Evolutionary conservation across 2,797 vertebrate species (phyloP).

Genomic region (Tragopan temminckii): DNA sequence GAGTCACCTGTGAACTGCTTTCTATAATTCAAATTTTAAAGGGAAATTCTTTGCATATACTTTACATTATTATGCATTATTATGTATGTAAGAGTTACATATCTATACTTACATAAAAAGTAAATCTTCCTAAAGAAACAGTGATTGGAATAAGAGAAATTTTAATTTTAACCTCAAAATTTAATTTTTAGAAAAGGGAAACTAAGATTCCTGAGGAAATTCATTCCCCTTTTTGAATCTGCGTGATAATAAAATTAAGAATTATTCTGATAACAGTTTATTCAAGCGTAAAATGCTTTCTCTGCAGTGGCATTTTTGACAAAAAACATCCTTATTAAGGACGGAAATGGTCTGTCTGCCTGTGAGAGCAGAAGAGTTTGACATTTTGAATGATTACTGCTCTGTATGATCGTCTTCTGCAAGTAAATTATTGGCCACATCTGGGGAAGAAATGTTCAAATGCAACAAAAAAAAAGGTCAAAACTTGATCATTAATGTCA

Average conservation of each 20-base stretch:
- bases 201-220: background rate
- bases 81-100: background rate
- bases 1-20: background rate
- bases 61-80: background rate
- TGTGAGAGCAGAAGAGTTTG: background rate
- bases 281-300: background rate
- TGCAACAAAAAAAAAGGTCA: background rate
- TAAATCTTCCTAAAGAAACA: background rate
- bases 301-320: background rate
- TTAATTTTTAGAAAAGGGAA: background rate
- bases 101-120: background rate
- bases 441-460: background rate
- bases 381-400: background rate
- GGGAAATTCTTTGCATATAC: background rate
- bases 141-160: background rate
- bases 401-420: background rate
- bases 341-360: background rate
- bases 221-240: background rate
- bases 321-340: background rate
- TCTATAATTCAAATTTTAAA: background rate
- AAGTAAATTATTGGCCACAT: background rate
- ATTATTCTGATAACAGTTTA: background rate
- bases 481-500: background rate
- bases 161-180: fast-evolving
- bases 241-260: background rate